Base-by-base conservation (phyloP, 2,888 invertebrate species). In the Eupsilia transversa region DNA sequence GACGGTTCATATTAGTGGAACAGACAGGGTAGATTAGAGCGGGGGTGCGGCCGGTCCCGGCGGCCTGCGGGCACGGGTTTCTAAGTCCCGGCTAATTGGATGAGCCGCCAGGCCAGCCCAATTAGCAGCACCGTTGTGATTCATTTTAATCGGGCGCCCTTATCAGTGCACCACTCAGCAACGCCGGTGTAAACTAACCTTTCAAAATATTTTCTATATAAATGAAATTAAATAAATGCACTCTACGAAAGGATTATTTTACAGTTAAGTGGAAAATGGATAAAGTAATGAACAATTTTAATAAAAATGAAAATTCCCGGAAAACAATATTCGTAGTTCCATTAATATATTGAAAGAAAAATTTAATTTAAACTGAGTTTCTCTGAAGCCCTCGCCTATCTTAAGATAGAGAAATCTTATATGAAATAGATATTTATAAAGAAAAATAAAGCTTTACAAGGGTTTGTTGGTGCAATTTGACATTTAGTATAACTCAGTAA, bases 11-110 rank as follows among this genome's bases (percentile, higher is more conserved):
- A 89, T 89, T 88, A 89, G 87, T 85, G 84, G 86, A 85, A 85
- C 89, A 86, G 87, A 88, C 88, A 83, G 88, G 88, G 92, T 92
- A 93, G 93, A 94, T 94, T 94, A 93, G 91, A 89, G 89, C 90
- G 91, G 92, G 91, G 88, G 86, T 86, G 86, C 81, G 87, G 79
- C 80, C 80, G 85, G 84, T 84, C 89, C 90, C 90, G 88, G 84
- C 88, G 87, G 88, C 91, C 90, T 91, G 92, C 91, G 94, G 92
- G 91, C 91, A 90, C 92, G 93, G 96, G 95, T 93, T 96, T 96
- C 96, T 94, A 96, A 96, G 96, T 95, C 95, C 91, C 91, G 91
- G 92, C 95, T 96, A 96, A 96, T 96, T 96, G 96, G 96, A 95
- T 94, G 95, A 95, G 94, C 94, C 93, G 91, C 90, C 89, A 85